These are phyloP conservation scores for Eleutherodactylus coqui DNA, from an alignment of 2,797 vertebrate species.

Conservation along the genomic window DNA sequence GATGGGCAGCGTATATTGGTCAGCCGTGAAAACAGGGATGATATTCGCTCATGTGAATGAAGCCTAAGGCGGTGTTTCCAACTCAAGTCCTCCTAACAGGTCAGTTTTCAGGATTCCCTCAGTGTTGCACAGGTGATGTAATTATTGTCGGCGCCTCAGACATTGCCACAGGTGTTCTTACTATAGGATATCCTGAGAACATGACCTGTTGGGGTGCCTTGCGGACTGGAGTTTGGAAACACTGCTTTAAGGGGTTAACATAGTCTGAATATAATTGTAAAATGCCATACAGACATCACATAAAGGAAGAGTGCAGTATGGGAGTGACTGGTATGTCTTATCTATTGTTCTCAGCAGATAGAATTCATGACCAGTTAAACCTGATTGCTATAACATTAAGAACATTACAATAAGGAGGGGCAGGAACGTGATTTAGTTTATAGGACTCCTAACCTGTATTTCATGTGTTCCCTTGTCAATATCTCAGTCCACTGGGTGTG, in stretches of 20 bases:
- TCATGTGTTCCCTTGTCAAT: not conserved
- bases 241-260: not conserved
- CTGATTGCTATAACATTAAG: constrained; percentile 29
- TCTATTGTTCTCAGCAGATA: not conserved
- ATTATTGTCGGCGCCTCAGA: too few relatives aligned
- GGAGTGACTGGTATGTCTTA: constrained; percentile 21
- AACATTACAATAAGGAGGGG: constrained; percentile 21
- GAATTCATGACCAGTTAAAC: constrained; percentile 54
- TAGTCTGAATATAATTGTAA: not conserved
- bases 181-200: too few relatives aligned
- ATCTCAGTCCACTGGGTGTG: constrained; percentile 36
- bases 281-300: not conserved
- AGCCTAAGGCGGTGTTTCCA: too few relatives aligned
- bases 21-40: too few relatives aligned
- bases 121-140: too few relatives aligned
- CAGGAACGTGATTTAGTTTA: constrained; percentile 41
- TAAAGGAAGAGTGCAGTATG: not conserved
- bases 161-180: too few relatives aligned
- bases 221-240: too few relatives aligned
- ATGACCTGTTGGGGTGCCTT: too few relatives aligned
- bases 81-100: too few relatives aligned
- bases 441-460: constrained; percentile 44
- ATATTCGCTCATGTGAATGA: too few relatives aligned
- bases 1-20: too few relatives aligned
- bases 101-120: too few relatives aligned